These are phyloP conservation scores for Deilephila porcellus DNA, from an alignment of 2,888 invertebrate genomes.

Conservation along the genomic window DNA sequence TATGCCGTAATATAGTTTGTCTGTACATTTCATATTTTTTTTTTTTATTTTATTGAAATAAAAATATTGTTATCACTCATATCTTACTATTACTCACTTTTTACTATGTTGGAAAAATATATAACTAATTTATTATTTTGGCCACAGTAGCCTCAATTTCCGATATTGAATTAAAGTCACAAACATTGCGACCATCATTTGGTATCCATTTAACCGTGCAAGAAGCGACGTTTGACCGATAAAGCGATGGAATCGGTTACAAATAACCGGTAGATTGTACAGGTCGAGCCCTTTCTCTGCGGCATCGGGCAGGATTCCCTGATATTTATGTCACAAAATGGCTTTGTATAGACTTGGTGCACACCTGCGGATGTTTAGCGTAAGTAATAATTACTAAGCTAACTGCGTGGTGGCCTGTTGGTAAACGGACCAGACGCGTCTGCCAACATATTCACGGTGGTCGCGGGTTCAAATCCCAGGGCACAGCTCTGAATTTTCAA, in stretches of 20 bases:
- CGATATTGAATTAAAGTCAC: neutral
- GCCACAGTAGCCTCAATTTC: neutral
- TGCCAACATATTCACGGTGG: too few relatives aligned
- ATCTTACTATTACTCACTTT: neutral
- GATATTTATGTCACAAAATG: constrained; percentile 23
- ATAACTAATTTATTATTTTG: too few relatives aligned
- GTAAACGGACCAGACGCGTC: too few relatives aligned
- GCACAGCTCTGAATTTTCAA: too few relatives aligned
- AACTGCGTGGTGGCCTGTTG: too few relatives aligned
- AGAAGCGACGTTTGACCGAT: constrained; percentile 17
- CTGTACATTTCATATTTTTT: too few relatives aligned
- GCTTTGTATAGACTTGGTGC: neutral
- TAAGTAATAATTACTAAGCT: too few relatives aligned
- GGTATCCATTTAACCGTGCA: neutral
- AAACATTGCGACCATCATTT: neutral
- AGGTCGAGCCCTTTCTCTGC: neutral
- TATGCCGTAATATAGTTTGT: neutral
- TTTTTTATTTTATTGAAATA: too few relatives aligned
- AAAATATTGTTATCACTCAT: neutral
- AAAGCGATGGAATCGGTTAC: constrained; percentile 11
- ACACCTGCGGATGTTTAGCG: neutral
- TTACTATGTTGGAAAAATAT: neutral
- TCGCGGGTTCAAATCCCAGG: too few relatives aligned
- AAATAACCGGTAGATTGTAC: constrained; percentile 23
- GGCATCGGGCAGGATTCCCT: neutral